Base-by-base conservation (phyloP, 2,113 vertebrate genomes). In the Aleadryas rufinucha region DNA sequence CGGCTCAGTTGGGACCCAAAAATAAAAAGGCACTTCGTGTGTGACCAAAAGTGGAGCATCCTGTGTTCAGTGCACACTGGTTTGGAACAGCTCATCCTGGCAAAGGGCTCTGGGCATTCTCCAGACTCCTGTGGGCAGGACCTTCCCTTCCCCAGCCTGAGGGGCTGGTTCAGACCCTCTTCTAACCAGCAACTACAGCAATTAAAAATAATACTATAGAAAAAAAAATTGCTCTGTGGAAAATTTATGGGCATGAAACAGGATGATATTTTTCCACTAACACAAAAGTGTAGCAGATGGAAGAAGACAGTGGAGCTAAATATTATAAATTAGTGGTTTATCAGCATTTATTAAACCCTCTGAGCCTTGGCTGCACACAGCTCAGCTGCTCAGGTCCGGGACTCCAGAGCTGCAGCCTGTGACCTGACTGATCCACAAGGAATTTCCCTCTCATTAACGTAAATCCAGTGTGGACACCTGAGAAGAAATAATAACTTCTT, bases 401-500 rank as follows among this genome's bases (percentile, higher is more conserved):
- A 66, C 35, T 41, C 19, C 56, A 69, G 47, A 37, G 26, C 27
- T 2, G 3, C n/a, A 68, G 44, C 4, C 68, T 16, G 19, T 18
- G 56, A 65, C 37, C 33, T 37, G 68, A 16, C 2, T 6, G 59
- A 52, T 21, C 61, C 21, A 2, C 39, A 6, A 14, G n/a, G 74
- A 52, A 68, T 27, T 60, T 52, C 59, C 56, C 87, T 65, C 45
- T 47, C 49, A 7, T 81, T 61, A 66, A 42, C 66, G 28, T 21
- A 83, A 96, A 92, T 35, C 39, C 75, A 37, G 37, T 0, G 33
- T 8, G 85, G 80, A 74, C 83, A 69, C 52, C 20, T 10, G 17
- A 89, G 90, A 45, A 66, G 59, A 71, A 84, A 87, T 74, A 81
- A 6, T 50, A 85, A 91, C 60, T 57, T 49, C 84, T 59, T 82